Base-by-base conservation (phyloP, 2,888 invertebrate genomes). In the Apoda limacodes region DNA sequence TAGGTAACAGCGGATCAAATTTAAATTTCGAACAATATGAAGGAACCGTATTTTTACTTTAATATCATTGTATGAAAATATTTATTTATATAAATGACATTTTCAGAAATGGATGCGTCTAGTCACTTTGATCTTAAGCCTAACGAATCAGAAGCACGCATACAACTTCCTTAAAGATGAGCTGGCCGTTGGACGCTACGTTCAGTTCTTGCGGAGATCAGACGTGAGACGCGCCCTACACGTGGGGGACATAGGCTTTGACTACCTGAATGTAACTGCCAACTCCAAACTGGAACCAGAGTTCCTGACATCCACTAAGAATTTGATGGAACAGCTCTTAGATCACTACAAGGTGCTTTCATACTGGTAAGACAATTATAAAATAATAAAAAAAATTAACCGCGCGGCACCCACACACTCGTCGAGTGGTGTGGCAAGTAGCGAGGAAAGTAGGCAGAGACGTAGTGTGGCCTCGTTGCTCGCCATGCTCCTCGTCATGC, bases 141-240 rank as follows among this genome's bases (percentile, higher is more conserved):
- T 74, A 9, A 50, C 68, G 3, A 48, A 67, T 30, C 72, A 69
- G 40, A 52, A 45, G 30, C 76, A 78, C 25, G 71, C 50, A 0
- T 78, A 78, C 55, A 80, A 80, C 37, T 75, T 68, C 48, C 52
- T 80, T 0, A 44, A 39, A 2, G 72, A 78, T 39, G 60, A 66
- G 0, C n/a, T 72, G 0, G 6, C 32, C 0, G 36, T 61, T 1
- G 74, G 66, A 1, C 42, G 30, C 5, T 76, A 56, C 36, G 13
- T 41, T 0, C 14, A 20, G 0, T 64, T 60, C 33, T 43, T 80
- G 3, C 43, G 41, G 7, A 46, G 35, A 1, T 39, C 63, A 0
- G 61, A 62, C 10, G 46, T 74, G 1, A 70, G 62, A 43, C 51
- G 46, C 7, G 78, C 76, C 0, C 33, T 80, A 3, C 78, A 80